These are phyloP conservation scores for Anthoscopus minutus DNA, from an alignment of 2,113 vertebrate genomes.

Conservation along the genomic window DNA sequence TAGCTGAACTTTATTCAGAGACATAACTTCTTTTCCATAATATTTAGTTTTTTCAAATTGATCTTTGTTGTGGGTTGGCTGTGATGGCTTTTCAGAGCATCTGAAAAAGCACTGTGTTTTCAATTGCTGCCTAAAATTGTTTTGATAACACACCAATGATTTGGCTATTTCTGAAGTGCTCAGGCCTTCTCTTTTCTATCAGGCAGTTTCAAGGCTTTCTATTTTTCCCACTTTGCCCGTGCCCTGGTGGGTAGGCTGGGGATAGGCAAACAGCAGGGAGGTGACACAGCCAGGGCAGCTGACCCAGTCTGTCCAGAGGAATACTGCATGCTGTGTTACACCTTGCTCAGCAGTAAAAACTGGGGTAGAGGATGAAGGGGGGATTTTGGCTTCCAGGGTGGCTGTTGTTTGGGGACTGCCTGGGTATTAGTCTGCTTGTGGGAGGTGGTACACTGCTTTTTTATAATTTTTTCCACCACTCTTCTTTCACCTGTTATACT, in stretches of 20 bases:
- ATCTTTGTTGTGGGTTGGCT: neutral
- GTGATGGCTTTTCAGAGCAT: neutral
- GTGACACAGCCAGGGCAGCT: neutral
- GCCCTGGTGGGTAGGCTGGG: neutral
- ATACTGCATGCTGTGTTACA: neutral
- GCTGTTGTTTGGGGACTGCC: neutral
- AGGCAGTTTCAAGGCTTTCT: neutral
- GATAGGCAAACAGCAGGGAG: neutral
- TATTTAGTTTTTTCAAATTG: neutral
- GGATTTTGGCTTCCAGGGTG: neutral
- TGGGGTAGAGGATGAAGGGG: neutral
- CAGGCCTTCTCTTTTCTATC: neutral
- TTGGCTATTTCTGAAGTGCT: neutral
- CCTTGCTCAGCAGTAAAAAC: neutral
- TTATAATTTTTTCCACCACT: neutral
- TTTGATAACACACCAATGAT: neutral
- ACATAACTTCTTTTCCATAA: neutral
- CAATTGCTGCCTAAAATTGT: neutral
- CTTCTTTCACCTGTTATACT: neutral
- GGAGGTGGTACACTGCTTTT: neutral
- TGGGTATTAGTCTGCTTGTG: neutral
- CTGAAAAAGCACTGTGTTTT: fast-evolving
- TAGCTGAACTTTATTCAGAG: neutral
- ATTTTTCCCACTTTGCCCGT: neutral
- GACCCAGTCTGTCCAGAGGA: neutral